phyloP scores from a whole-genome alignment of 1,140 invertebrate species.

The Luehdorfia chinensis region DNA sequence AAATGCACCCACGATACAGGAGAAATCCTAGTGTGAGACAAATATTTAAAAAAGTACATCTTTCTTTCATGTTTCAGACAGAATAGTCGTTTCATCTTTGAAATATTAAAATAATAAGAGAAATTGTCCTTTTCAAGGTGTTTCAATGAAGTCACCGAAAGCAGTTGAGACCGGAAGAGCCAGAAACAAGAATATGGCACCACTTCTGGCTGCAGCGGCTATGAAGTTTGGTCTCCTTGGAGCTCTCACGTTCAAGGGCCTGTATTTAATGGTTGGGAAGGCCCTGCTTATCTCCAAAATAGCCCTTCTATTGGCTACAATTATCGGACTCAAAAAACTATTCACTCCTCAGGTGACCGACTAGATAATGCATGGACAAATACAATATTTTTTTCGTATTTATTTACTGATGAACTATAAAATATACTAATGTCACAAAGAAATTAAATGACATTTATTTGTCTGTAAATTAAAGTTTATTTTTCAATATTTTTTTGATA shows the following conservation, averaged over 20 bases:
- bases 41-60: too few species aligned
- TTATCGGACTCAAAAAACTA: constrained; percentile 89
- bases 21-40: too few species aligned
- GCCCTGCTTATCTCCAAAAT: constrained; percentile 90
- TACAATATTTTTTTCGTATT: too few species aligned
- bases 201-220: constrained; percentile 84
- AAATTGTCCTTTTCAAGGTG: constrained; percentile 61
- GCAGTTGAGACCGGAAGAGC: constrained; percentile 80
- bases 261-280: constrained; percentile 89
- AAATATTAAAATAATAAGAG: background rate
- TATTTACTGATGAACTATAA: constrained; percentile 9
- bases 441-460: background rate
- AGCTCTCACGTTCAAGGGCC: constrained; percentile 86
- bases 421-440: background rate
- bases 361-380: constrained; percentile 43
- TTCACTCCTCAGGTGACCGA: constrained; percentile 81
- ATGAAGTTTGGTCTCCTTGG: constrained; percentile 89
- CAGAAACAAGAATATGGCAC: constrained; percentile 86
- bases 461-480: background rate
- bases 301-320: constrained; percentile 85
- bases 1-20: too few species aligned
- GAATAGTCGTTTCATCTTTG: too few species aligned
- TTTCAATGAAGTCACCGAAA: constrained; percentile 82
- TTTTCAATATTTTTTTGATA: background rate
- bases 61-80: too few species aligned